Percentiles rank a stretch among this genome's conserved stretches.
These are phyloP conservation scores for Agapornis roseicollis DNA, from an alignment of 2,113 vertebrate genomes.

Conservation along the genomic window DNA sequence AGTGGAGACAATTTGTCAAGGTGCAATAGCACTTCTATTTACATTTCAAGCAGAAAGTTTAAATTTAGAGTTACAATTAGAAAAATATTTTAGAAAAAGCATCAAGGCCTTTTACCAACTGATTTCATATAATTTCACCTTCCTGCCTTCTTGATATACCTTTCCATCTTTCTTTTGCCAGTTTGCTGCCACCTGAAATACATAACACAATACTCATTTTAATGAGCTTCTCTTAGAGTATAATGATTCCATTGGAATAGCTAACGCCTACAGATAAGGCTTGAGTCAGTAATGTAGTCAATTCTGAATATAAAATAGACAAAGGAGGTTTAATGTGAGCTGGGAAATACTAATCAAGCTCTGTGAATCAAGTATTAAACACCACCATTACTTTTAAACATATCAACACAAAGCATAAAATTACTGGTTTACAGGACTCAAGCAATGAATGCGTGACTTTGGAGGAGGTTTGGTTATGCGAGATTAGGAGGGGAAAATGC, in stretches of 20 bases:
- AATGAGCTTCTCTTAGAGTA: not conserved
- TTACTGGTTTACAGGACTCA: slow-evolving; percentile 14
- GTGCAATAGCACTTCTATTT: not conserved
- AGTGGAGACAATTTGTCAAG: not conserved
- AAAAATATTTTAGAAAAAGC: not conserved
- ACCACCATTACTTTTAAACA: slow-evolving; percentile 25
- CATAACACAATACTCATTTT: not conserved
- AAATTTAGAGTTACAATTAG: not conserved
- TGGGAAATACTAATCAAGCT: slow-evolving; percentile 46
- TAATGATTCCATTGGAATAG: slow-evolving; percentile 2
- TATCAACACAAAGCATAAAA: slow-evolving; percentile 37
- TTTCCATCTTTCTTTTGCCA: not conserved
- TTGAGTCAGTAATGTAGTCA: slow-evolving; percentile 49
- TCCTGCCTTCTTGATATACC: not conserved
- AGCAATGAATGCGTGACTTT: not conserved
- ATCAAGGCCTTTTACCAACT: not conserved
- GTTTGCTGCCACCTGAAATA: not conserved
- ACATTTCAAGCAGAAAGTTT: not conserved
- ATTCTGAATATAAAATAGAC: slow-evolving; percentile 27
- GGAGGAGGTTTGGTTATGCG: not conserved
- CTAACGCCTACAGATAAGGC: slow-evolving; percentile 16
- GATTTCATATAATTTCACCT: not conserved
- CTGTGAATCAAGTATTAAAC: slow-evolving; percentile 27
- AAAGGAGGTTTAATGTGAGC: slow-evolving; percentile 23
- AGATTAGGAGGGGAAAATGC: slow-evolving; percentile 3